Conservation (phyloP, 2,888 invertebrate genomes). For the Andrena camellia region DNA sequence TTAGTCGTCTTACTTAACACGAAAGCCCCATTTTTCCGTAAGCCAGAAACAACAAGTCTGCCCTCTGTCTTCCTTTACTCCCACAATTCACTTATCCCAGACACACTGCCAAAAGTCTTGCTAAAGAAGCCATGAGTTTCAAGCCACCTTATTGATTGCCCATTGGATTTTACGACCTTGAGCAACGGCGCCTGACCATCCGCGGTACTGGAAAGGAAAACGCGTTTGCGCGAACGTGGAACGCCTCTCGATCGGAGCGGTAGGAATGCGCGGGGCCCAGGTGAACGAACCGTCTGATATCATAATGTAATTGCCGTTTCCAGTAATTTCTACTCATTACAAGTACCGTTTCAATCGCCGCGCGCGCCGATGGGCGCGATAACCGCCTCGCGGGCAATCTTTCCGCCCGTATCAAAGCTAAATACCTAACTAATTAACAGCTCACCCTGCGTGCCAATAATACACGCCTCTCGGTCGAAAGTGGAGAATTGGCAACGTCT, state of each 20-base stretch:
- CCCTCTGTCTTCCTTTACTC: no score
- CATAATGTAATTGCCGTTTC: slow-evolving; percentile 44
- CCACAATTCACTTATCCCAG: no score
- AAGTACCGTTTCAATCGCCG: slow-evolving; percentile 6
- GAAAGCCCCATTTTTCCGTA: no score
- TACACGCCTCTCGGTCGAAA: neutral
- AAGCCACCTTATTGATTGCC: no score
- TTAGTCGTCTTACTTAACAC: no score
- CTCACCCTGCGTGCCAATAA: neutral
- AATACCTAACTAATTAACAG: neutral
- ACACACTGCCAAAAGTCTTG: no score
- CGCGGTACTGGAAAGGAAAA: no score
- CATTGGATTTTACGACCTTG: no score
- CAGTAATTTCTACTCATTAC: slow-evolving; percentile 47
- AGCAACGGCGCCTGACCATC: no score
- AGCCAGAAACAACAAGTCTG: no score
- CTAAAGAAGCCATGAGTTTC: no score
- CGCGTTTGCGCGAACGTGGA: no score
- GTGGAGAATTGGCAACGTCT: neutral
- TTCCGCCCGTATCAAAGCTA: neutral
- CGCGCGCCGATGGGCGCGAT: slow-evolving; percentile 9
- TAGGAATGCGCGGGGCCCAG: slow-evolving; percentile 6
- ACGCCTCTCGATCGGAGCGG: neutral
- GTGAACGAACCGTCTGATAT: slow-evolving; percentile 44
- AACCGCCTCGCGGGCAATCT: slow-evolving; percentile 15